Evolutionary conservation across 2,113 vertebrate species (phyloP), one percentile per base, ranked within the genome.

Genomic region (Ceyx margarethae): DNA sequence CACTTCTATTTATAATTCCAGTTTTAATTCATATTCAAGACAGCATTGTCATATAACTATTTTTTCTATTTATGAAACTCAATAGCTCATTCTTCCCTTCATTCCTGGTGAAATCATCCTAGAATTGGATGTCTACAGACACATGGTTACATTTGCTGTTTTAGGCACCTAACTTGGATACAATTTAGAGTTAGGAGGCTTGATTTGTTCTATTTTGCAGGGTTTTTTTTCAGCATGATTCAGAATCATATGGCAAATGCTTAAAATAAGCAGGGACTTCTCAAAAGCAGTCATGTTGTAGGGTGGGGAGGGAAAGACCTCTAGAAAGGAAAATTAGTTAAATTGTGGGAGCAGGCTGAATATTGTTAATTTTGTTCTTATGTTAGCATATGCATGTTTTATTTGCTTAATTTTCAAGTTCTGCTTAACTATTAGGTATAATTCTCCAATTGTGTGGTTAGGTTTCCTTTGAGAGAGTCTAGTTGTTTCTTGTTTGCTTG

Each of bases 211-310:
- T 57, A 2, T 43, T 76, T 28, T 5, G 31, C 31, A 11, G 15
- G 37, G 37, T 10, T 37, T 61, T 87, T 65, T 87, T 81, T 90
- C 11, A 2, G 40, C 61, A 8, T 85, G 84, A 85, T 85, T 93
- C 81, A 93, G 69, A 87, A 89, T 94, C 94, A 68, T 65, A 79
- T 95, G 78, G 28, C 40, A 91, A 71, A 25, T 37, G 50, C 50
- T 89, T 89, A 87, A 93, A 95, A 75, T 78, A 92, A 78, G 62
- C 43, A 64, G 35, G 35, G 53, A 19, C 26, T 77, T 85, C 16
- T 54, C 68, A 81, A 75, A 78, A 88, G 53, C 28, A 53, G 54
- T 76, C 13, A 37, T 3, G 1, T 28, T 29, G 35, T 43, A 23
- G 7, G 15, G 33, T 54, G 26, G 29, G 26, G 31, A 13, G 74